Conservation (phyloP, 2,888 invertebrate genomes). For the Agrenia bidenticulata region DNA sequence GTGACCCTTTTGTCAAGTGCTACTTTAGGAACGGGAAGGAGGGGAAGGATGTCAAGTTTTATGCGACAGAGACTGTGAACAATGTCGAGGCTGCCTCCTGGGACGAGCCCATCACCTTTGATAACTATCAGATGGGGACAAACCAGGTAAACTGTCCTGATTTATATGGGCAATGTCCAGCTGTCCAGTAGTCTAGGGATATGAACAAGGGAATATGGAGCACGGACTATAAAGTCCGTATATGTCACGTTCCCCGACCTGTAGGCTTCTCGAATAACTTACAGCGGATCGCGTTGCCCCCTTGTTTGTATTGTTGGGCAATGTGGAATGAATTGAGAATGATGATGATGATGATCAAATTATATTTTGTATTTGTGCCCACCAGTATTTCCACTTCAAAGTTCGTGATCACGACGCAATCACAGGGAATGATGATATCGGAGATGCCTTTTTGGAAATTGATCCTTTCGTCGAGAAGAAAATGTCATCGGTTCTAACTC, state of each 20-base stretch:
- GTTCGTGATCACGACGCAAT: conserved; percentile 41
- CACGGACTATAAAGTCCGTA: too few species aligned
- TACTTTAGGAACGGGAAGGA: conserved; percentile 43
- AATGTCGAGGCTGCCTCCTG: conserved; percentile 38
- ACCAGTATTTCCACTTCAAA: conserved; percentile 40
- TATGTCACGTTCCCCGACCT: too few species aligned
- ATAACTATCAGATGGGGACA: conserved; percentile 39
- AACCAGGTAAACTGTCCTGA: conserved; percentile 31
- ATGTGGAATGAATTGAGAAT: too few species aligned
- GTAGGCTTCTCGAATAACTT: too few species aligned
- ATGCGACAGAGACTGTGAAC: conserved; percentile 29
- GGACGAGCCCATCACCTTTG: conserved; percentile 37
- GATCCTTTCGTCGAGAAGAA: conserved; percentile 33
- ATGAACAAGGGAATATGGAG: too few species aligned
- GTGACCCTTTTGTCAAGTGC: conserved; percentile 44
- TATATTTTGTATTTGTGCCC: conserved; percentile 4
- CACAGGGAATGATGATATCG: conserved; percentile 42
- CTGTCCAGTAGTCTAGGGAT: too few species aligned
- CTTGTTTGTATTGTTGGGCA: too few species aligned
- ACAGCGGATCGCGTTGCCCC: too few species aligned
- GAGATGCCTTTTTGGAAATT: conserved; percentile 39
- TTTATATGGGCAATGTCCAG: too few species aligned
- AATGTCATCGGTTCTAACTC: conserved; percentile 9
- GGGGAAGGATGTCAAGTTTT: conserved; percentile 40
- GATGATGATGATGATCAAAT: background rate